phyloP scores from a whole-genome alignment of 2,888 invertebrate genomes.

The Tetropium fuscum region DNA sequence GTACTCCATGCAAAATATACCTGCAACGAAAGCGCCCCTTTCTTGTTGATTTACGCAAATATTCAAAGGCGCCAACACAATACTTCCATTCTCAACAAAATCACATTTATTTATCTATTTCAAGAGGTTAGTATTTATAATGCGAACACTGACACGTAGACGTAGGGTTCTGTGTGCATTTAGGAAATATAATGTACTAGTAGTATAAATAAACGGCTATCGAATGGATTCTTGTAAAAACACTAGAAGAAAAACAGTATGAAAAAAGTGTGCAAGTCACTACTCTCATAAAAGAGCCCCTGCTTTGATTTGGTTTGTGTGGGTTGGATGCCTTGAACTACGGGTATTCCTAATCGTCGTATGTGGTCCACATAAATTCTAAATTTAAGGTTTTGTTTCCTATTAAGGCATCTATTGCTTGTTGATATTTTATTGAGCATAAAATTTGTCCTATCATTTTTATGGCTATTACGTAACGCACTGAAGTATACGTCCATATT shows the following conservation, averaged over 20 bases:
- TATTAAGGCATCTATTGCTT: slow-evolving; percentile 29
- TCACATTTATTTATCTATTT: slow-evolving; percentile 20
- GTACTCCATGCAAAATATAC: too few species aligned
- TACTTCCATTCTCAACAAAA: slow-evolving; percentile 14
- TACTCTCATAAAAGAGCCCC: slow-evolving; percentile 56
- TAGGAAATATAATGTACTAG: slow-evolving; percentile 25
- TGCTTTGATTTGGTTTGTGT: slow-evolving; percentile 56
- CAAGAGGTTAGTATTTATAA: slow-evolving; percentile 22
- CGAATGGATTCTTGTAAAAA: slow-evolving; percentile 52
- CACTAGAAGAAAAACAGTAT: slow-evolving; percentile 49
- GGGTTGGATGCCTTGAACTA: slow-evolving; percentile 48
- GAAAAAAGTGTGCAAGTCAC: slow-evolving; percentile 54
- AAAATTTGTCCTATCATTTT: slow-evolving; percentile 31
- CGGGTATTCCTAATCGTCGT: slow-evolving; percentile 48
- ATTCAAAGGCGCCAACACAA: slow-evolving; percentile 9
- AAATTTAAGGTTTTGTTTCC: slow-evolving; percentile 45
- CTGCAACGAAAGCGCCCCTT: too few species aligned
- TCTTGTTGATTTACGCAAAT: too few species aligned
- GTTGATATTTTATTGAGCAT: slow-evolving; percentile 37
- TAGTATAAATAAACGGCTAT: slow-evolving; percentile 42
- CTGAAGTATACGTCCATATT: too few species aligned
- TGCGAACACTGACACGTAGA: slow-evolving; percentile 10
- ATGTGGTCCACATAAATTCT: slow-evolving; percentile 60
- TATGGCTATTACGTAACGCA: too few species aligned
- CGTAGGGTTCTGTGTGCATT: slow-evolving; percentile 26